Evolutionary conservation across 2,888 invertebrate species (phyloP), one percentile per base, ranked within the genome.

Genomic region (Drosophila colorata): DNA sequence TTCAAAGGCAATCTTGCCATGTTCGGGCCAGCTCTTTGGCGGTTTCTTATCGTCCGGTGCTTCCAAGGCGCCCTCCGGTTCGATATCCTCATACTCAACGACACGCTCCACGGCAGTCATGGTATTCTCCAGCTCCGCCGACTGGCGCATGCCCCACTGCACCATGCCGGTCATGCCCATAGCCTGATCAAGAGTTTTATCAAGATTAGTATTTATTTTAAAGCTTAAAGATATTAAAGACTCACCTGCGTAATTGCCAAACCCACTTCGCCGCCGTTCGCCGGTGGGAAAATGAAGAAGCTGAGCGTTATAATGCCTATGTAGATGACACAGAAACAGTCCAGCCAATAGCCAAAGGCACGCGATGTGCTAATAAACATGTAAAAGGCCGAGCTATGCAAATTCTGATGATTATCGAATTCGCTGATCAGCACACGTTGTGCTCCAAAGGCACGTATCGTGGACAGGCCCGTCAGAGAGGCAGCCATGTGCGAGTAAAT

Each of bases 301-400:
- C 96, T 96, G 80, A 97, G 93, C 0, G 98, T 97, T 0, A 99
- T 97, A 56, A 96, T 92, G 0, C 95, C 95, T 69, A 99, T 97
- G 92, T 98, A 99, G 11, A 96, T 76, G 0, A 97, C 95, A 90
- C 98, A 98, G 55, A 98, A 95, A 74, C 97, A 93, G 91, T 99
- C 99, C 84, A 99, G 93, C 94, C 97, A 97, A 89, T 98, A 96
- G 0, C 98, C 98, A 90, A 99, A 98, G 80, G 99, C 98, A 71
- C 98, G 95, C 2, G 97, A 97, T 1, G 97, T 96, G 0, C 96
- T 95, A 35, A 99, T 95, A 91, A 98, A 98, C 84, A 97, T 93
- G 90, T 95, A 98, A 96, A 97, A 99, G 0, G 98, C 96, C 0
- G 98, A 96, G 57, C 98, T 97, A 90, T 99, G 98, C 1, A 96